Conservation (phyloP, 37 sponge, comb jelly and placozoan genomes). For the Ephydatia muelleri region DNA sequence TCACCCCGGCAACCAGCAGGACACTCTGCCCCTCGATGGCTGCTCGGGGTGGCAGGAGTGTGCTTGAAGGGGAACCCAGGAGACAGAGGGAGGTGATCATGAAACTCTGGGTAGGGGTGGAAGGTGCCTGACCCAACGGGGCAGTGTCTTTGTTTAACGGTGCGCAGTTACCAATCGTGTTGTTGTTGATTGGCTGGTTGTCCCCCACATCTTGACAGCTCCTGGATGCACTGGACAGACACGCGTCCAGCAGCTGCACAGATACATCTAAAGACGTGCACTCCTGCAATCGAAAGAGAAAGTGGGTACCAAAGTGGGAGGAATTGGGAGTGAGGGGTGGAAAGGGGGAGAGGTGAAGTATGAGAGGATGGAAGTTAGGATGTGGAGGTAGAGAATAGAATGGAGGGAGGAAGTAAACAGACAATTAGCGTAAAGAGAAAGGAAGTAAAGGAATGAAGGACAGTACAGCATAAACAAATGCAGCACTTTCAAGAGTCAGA, state of each 20-base stretch:
- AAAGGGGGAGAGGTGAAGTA: no score
- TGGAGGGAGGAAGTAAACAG: no score
- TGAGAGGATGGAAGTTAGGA: no score
- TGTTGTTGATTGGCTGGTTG: no score
- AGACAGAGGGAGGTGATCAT: constrained; percentile 36
- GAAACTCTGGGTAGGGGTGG: not conserved
- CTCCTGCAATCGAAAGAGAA: not conserved
- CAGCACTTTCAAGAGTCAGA: no score
- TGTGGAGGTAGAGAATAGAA: no score
- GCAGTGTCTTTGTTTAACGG: not conserved
- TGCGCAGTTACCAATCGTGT: not conserved
- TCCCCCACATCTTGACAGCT: not conserved
- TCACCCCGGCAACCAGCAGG: not conserved
- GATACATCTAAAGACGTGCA: not conserved
- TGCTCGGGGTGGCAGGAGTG: not conserved
- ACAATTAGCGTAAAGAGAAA: no score
- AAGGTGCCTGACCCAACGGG: not conserved
- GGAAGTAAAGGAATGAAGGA: not conserved
- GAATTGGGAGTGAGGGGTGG: no score
- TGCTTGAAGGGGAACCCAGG: not conserved
- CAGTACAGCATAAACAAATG: no score
- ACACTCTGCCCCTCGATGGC: not conserved
- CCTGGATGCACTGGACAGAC: not conserved
- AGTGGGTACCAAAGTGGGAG: not conserved
- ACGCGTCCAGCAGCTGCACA: not conserved